A percentile compares a stretch with the other conserved stretches of the same genome.
Conservation (phyloP, 2,113 vertebrate genomes). For the Nycticebus coucang region DNA sequence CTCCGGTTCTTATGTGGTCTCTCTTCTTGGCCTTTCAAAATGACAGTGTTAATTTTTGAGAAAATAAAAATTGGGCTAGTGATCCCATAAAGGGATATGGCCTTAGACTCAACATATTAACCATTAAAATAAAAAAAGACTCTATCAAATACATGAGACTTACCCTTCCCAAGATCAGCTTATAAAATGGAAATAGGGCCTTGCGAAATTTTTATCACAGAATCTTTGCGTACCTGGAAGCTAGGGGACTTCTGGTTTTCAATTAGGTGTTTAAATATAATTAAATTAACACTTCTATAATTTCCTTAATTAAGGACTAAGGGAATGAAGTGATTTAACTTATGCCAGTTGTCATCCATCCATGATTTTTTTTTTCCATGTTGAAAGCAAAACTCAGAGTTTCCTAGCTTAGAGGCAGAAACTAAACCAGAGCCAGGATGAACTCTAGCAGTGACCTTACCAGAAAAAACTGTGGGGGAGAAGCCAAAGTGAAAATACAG, state of each 20-base stretch:
- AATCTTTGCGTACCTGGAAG: constrained; percentile 4
- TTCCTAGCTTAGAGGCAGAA: constrained; percentile 76
- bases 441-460: constrained; percentile 42
- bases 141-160: not conserved
- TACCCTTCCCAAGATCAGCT: not conserved
- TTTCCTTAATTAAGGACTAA: constrained; percentile 69
- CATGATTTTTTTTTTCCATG: constrained; percentile 36
- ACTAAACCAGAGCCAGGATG: not conserved
- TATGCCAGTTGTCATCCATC: constrained; percentile 51
- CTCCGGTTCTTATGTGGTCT: not conserved
- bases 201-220: not conserved
- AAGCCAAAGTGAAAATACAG: constrained; percentile 5
- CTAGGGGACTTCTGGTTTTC: constrained; percentile 47
- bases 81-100: not conserved
- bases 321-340: constrained; percentile 61
- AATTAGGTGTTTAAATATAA: constrained; percentile 64
- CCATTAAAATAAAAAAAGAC: not conserved
- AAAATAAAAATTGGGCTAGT: not conserved
- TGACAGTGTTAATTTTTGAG: not conserved
- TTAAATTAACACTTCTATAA: constrained; percentile 62
- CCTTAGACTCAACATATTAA: not conserved
- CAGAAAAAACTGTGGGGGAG: not conserved
- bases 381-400: constrained; percentile 58
- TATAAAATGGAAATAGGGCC: not conserved
- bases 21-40: not conserved